Evolutionary conservation across 2,888 invertebrate species (phyloP).

Genomic region (Hemithea aestivaria): DNA sequence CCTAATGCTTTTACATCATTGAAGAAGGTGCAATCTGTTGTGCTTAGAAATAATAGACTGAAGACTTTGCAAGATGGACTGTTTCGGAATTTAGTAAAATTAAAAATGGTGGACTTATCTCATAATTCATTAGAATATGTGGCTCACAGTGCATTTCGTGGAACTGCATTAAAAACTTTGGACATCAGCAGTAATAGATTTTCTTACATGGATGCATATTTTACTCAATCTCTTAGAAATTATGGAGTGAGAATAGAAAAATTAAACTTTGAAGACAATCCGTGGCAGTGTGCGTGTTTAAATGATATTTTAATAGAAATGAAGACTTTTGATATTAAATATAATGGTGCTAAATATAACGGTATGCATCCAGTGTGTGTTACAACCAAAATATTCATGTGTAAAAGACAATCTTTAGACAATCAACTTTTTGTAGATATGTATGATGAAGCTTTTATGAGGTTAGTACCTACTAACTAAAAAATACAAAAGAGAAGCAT

Average conservation of each 20-base stretch:
- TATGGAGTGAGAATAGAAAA: constrained; percentile 47
- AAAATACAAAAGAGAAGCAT: no score
- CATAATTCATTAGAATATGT: constrained; percentile 48
- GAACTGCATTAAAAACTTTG: constrained; percentile 46
- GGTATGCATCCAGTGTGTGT: constrained; percentile 53
- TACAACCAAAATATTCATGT: constrained; percentile 40
- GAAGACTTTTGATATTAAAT: constrained; percentile 42
- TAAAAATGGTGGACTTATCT: constrained; percentile 49
- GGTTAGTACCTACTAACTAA: no score
- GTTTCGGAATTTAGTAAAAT: constrained; percentile 42
- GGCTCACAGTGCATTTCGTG: constrained; percentile 51
- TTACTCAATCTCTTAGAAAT: constrained; percentile 52
- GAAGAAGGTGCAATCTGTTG: constrained; percentile 44
- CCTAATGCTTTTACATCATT: constrained; percentile 45
- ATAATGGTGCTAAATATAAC: constrained; percentile 45
- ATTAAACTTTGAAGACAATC: constrained; percentile 58
- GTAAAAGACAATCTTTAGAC: constrained; percentile 44
- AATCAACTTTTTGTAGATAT: constrained; percentile 44
- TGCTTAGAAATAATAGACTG: constrained; percentile 47
- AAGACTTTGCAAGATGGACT: constrained; percentile 44
- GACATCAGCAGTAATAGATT: constrained; percentile 53
- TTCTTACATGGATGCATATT: constrained; percentile 55
- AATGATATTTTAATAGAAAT: constrained; percentile 52
- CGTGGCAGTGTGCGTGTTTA: constrained; percentile 64
- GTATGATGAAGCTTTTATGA: constrained; percentile 32